Evolutionary conservation across 2,888 invertebrate species (phyloP).

Genomic region (Noctuana brunneofusca): DNA sequence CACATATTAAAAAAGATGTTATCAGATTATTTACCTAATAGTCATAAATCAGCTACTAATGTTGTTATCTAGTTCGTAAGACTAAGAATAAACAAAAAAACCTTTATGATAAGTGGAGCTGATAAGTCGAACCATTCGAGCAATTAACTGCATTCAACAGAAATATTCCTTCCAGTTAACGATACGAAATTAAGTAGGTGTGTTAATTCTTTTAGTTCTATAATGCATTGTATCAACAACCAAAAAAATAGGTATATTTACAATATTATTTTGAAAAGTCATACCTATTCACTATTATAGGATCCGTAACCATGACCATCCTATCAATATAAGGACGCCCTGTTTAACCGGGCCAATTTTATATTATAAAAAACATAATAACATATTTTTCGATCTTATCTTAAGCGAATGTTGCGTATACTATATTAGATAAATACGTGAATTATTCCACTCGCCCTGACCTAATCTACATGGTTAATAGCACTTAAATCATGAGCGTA

Average conservation of each 20-base stretch:
- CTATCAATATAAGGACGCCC: no score
- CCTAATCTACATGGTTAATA: neutral
- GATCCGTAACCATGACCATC: no score
- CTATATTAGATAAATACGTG: neutral
- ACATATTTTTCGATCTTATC: no score
- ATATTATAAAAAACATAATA: no score
- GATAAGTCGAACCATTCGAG: conserved; percentile 11
- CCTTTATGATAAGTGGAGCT: conserved; percentile 21
- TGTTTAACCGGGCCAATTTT: no score
- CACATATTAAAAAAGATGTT: neutral
- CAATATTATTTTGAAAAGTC: no score
- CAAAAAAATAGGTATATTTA: no score
- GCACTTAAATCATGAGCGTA: neutral
- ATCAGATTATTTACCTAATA: neutral
- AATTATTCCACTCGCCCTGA: neutral
- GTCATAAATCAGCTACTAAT: conserved; percentile 1
- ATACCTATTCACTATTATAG: no score
- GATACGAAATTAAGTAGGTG: no score
- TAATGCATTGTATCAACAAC: neutral
- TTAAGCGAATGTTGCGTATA: no score
- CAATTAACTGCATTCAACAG: neutral
- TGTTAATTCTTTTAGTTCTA: no score
- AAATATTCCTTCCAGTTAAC: neutral
- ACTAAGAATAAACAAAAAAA: conserved; percentile 1
- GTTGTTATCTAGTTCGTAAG: neutral